Percentiles rank a stretch among this genome's conserved stretches.
Conservation (phyloP, 2,797 vertebrate genomes). For the Pseudomugil tenellus region DNA sequence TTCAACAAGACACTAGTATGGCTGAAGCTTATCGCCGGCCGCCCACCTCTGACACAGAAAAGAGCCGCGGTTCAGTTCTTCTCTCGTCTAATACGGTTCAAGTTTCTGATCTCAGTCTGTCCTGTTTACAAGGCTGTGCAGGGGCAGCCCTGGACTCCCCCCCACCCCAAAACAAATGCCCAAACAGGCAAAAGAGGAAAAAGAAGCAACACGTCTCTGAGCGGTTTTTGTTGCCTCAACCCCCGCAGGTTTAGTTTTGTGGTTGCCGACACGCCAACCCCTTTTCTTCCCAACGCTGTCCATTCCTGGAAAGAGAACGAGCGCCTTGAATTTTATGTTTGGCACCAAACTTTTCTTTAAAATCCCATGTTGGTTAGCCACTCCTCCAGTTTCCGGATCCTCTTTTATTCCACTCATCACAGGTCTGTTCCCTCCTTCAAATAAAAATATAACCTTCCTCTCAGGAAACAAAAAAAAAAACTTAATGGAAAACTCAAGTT, state of each 20-base stretch:
- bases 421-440: conserved; percentile 60
- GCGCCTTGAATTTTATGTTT: conserved; percentile 78
- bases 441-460: conserved; percentile 48
- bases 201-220: conserved; percentile 13
- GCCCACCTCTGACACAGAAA: conserved; percentile 43
- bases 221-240: conserved; percentile 26
- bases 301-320: conserved; percentile 65
- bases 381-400: conserved; percentile 41
- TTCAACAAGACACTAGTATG: conserved; percentile 68
- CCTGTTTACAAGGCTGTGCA: conserved; percentile 40
- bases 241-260: conserved; percentile 54
- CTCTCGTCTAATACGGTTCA: conserved; percentile 59
- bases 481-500: conserved; percentile 69
- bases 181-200: conserved; percentile 26
- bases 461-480: conserved; percentile 71
- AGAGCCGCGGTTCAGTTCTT: conserved; percentile 62
- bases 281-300: conserved; percentile 24
- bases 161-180: conserved; percentile 4
- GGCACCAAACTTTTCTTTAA: conserved; percentile 70
- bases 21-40: conserved; percentile 58
- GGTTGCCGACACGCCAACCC: conserved; percentile 58
- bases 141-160: conserved; percentile 56
- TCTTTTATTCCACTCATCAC: conserved; percentile 37
- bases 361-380: conserved; percentile 45
- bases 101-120: conserved; percentile 55